Conservation (phyloP, 2,113 vertebrate species). For the Menura novaehollandiae region DNA sequence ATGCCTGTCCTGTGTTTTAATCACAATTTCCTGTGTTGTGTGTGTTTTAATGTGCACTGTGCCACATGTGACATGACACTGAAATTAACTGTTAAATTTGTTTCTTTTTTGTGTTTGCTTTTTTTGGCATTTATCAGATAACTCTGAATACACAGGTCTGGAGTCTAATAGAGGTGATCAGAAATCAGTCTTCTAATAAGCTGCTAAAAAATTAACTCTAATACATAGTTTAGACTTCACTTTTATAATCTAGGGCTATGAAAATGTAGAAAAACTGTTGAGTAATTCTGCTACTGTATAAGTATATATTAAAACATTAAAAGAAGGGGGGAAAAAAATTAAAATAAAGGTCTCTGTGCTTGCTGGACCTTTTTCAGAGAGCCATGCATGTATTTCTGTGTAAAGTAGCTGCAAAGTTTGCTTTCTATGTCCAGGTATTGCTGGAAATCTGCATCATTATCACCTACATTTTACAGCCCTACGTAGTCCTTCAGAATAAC, state of each 20-base stretch:
- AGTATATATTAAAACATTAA: background rate
- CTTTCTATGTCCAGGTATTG: background rate
- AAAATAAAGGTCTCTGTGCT: background rate
- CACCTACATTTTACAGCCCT: constrained; percentile 69
- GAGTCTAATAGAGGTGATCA: constrained; percentile 84
- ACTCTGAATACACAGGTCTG: constrained; percentile 83
- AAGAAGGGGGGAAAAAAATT: background rate
- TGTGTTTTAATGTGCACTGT: constrained; percentile 41
- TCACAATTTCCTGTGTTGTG: background rate
- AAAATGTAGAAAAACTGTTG: constrained; percentile 2
- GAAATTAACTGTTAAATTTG: constrained; percentile 61
- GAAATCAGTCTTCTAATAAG: constrained; percentile 67
- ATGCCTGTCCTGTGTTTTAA: constrained; percentile 73
- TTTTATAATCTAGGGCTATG: constrained; percentile 28
- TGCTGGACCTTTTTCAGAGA: background rate
- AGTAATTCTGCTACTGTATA: background rate
- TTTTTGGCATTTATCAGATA: constrained; percentile 74
- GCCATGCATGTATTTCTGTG: background rate
- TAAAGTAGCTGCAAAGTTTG: background rate
- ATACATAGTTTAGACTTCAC: constrained; percentile 35
- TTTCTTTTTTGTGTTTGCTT: constrained; percentile 47
- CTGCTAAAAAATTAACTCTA: constrained; percentile 70
- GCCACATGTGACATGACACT: background rate
- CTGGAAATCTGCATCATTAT: background rate
- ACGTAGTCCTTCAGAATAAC: constrained; percentile 36